These are phyloP conservation scores for Andrena trimmerana DNA, from an alignment of 2,888 invertebrate genomes.

Conservation along the genomic window DNA sequence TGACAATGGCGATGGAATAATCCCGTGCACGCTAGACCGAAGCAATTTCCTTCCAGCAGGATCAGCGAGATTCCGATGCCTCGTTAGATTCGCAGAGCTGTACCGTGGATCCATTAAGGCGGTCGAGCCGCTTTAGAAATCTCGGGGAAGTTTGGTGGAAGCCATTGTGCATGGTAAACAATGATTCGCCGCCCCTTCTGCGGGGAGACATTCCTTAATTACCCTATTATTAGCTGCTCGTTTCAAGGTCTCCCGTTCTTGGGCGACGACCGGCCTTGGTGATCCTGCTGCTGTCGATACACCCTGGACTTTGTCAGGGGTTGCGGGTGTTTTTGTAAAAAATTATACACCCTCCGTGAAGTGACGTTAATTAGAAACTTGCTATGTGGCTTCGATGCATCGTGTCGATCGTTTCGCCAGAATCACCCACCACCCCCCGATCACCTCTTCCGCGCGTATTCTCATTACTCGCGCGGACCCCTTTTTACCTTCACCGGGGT, in stretches of 20 bases:
- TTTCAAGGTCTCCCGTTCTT: slow-evolving; percentile 18
- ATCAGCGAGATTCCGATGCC: slow-evolving; percentile 5
- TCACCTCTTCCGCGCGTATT: slow-evolving; percentile 16
- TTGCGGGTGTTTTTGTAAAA: neutral
- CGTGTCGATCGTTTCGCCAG: too few relatives aligned
- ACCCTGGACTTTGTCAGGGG: neutral
- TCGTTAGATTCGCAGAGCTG: slow-evolving; percentile 22
- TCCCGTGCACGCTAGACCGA: neutral
- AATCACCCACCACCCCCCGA: too few relatives aligned
- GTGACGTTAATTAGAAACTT: too few relatives aligned
- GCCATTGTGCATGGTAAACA: slow-evolving; percentile 78
- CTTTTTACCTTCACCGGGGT: slow-evolving; percentile 23
- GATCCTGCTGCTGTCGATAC: neutral
- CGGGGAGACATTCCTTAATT: slow-evolving; percentile 71
- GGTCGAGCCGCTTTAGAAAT: slow-evolving; percentile 71
- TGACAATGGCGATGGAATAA: slow-evolving; percentile 27
- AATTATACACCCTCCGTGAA: too few relatives aligned
- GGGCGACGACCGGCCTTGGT: neutral
- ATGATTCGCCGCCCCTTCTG: slow-evolving; percentile 72
- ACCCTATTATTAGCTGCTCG: slow-evolving; percentile 47
- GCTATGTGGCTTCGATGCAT: too few relatives aligned
- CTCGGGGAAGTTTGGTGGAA: slow-evolving; percentile 64
- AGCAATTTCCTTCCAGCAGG: slow-evolving; percentile 15
- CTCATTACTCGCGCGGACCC: slow-evolving; percentile 33
- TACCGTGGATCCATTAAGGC: slow-evolving; percentile 23